Base-by-base conservation (phyloP, 2,888 invertebrate genomes). In the Reticulitermes lucifugus region DNA sequence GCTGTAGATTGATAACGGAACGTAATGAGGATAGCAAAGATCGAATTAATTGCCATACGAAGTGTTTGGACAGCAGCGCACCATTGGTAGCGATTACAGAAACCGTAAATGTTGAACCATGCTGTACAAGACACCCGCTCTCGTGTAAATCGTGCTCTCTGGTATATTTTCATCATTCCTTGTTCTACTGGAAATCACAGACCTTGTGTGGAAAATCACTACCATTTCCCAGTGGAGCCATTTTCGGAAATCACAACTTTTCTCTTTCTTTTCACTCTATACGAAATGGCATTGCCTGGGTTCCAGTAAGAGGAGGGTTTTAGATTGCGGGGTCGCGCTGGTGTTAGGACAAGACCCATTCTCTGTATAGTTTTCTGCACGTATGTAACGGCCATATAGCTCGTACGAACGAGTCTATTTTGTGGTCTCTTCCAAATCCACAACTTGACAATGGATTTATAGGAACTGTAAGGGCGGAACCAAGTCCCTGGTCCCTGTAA, bases 161-260 rank as follows among this genome's bases (percentile, higher is more conserved):
- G 29, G 25, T 43, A 60, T 46, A 60, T 84, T 77, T 84, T 84
- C 80, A 84, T 84, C 79, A 60, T 43, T 60, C 84, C 25, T 79
- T 79, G 41, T 41, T 59, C 82, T 41, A 29, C 65, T 18, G 18
- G 43, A 60, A 82, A 81, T 81, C 81, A 84, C 73, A 55, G 83
- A 83, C 79, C 65, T 79, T 77, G 79, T 79, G 85, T 84, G 71
- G 85, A 80, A 85, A 85, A 84, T 83, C 85, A 83, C 83, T 83
- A 75, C 85, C 65, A 83, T 83, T 83, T 85, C 85, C 85, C 85
- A 73, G 41, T 55, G 80, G 85, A 80, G 84, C 79, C 83, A 71
- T 85, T 85, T 85, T 85, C 79, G 71, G 71, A 51, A 85, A 85
- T 84, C 83, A 85, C 84, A 84, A 84, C 73, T 85, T 85, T 79